Evolutionary conservation across 1,140 invertebrate genomes (phyloP).

Genomic region (Magallana angulata): DNA sequence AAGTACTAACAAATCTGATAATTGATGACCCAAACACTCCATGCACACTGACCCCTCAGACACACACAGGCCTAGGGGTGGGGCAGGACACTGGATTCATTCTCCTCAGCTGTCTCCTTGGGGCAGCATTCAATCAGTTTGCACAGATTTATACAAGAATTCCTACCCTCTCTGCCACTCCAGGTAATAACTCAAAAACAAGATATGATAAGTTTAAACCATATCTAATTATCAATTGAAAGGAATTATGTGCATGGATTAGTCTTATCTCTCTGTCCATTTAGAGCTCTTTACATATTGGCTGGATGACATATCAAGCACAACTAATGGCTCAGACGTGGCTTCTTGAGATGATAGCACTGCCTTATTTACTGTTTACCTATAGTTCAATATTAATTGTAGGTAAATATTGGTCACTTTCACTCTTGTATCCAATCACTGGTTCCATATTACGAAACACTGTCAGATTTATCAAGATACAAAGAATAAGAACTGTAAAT

Average conservation of each 20-base stretch:
- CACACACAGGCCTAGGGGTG: not conserved
- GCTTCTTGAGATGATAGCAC: not conserved
- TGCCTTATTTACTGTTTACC: conserved; percentile 17
- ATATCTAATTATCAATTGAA: conserved; percentile 34
- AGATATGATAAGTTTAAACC: conserved; percentile 32
- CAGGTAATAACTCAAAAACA: conserved; percentile 22
- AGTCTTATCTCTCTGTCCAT: conserved; percentile 15
- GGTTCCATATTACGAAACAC: not conserved
- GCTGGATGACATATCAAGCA: conserved; percentile 32
- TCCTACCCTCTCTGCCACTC: not conserved
- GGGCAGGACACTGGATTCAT: not conserved
- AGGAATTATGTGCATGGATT: conserved; percentile 29
- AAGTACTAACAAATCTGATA: conserved; percentile 19
- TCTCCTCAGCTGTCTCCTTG: not conserved
- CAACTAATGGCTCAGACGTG: not conserved
- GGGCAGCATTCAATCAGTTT: not conserved
- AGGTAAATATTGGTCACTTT: conserved; percentile 14
- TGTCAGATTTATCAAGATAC: not conserved
- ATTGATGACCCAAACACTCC: not conserved
- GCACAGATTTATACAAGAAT: not conserved
- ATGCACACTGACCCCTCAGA: not conserved
- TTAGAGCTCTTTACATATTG: conserved; percentile 5
- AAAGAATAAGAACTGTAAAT: not conserved
- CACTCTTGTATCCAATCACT: not conserved
- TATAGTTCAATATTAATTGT: conserved; percentile 18